These are phyloP conservation scores for Luperina testacea DNA, from an alignment of 2,888 invertebrate genomes.

Conservation along the genomic window DNA sequence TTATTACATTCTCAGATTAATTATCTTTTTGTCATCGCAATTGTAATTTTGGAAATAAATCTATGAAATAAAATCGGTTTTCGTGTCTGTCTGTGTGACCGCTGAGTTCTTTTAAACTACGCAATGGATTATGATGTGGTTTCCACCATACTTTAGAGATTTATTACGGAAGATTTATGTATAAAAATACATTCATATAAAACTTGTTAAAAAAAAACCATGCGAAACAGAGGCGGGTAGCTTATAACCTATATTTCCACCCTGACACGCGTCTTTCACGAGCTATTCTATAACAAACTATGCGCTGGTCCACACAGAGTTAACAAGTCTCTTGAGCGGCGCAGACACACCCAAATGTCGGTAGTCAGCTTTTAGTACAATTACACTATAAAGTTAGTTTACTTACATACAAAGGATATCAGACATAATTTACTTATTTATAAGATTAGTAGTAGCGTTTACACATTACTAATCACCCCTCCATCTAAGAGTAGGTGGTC, in stretches of 20 bases:
- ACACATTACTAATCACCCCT: slow-evolving; percentile 29
- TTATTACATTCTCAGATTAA: background rate
- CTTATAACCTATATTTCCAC: slow-evolving; percentile 10
- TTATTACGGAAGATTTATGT: too few species aligned
- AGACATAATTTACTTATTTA: slow-evolving; percentile 58
- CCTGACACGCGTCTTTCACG: slow-evolving; percentile 47
- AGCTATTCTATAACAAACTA: slow-evolving; percentile 50
- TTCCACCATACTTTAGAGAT: background rate
- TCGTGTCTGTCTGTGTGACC: too few species aligned
- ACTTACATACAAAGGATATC: slow-evolving; percentile 54
- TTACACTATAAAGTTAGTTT: slow-evolving; percentile 47
- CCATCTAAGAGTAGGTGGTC: slow-evolving; percentile 1
- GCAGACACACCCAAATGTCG: slow-evolving; percentile 51
- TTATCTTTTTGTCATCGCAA: slow-evolving; percentile 26
- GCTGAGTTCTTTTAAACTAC: background rate
- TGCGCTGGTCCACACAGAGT: slow-evolving; percentile 30
- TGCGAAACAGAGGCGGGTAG: too few species aligned
- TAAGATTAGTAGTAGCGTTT: slow-evolving; percentile 44
- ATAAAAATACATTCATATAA: background rate
- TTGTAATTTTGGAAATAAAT: slow-evolving; percentile 17
- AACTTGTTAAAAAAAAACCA: background rate
- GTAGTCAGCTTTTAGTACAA: slow-evolving; percentile 52
- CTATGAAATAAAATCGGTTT: background rate
- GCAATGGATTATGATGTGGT: background rate
- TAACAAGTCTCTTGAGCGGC: slow-evolving; percentile 4